Evolutionary conservation across 2,888 invertebrate species (phyloP).

Genomic region (Pristionchus arcanus): DNA sequence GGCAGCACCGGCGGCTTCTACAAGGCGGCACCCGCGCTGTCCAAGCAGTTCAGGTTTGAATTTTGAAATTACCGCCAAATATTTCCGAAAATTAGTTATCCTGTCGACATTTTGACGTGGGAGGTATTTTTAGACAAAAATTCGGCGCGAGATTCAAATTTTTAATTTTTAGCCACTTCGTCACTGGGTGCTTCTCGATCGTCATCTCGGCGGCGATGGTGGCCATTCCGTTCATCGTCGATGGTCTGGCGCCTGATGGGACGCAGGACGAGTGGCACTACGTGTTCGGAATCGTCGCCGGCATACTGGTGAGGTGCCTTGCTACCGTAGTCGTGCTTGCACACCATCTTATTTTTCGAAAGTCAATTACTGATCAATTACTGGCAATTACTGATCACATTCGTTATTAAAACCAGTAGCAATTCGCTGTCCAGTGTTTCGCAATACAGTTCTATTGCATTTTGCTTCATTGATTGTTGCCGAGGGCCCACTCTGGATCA

Average conservation of each 20-base stretch:
- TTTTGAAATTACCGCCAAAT: neutral
- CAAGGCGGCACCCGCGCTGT: conserved; percentile 76
- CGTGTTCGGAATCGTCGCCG: conserved; percentile 68
- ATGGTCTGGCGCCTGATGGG: conserved; percentile 68
- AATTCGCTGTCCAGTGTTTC: no score
- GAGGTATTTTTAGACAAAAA: neutral
- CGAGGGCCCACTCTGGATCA: no score
- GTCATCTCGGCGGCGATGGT: conserved; percentile 76
- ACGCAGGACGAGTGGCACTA: conserved; percentile 73
- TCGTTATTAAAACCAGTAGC: no score
- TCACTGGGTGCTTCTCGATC: conserved; percentile 78
- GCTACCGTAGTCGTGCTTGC: conserved; percentile 2
- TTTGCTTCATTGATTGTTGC: no score
- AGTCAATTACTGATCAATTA: no score
- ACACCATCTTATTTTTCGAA: no score
- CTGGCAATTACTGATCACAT: no score
- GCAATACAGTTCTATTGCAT: no score
- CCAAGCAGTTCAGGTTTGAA: conserved; percentile 71
- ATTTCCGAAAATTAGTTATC: neutral
- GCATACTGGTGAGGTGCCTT: conserved; percentile 60
- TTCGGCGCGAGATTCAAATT: neutral
- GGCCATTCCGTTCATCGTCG: conserved; percentile 72
- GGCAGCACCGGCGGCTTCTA: conserved; percentile 77
- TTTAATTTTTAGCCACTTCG: conserved; percentile 69
- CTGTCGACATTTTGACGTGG: neutral